These are phyloP conservation scores for Cryptotermes secundus DNA, from an alignment of 1,140 invertebrate species.

Conservation along the genomic window DNA sequence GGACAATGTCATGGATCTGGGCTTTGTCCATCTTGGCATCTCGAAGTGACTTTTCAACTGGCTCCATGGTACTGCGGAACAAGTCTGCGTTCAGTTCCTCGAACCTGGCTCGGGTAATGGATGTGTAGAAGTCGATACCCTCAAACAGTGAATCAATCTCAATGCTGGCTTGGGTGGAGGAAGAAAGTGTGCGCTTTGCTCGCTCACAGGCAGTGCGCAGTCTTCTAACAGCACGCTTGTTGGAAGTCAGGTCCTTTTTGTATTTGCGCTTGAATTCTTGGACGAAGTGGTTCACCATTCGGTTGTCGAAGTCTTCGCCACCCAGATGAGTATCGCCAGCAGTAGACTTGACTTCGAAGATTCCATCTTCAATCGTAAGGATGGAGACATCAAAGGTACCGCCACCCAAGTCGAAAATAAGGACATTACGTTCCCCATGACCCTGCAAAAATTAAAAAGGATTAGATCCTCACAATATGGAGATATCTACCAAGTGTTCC, in stretches of 20 bases:
- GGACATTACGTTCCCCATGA: conserved; percentile 73
- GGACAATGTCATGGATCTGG: conserved; percentile 91
- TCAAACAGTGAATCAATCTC: conserved; percentile 95
- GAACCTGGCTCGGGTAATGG: conserved; percentile 90
- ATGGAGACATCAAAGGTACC: conserved; percentile 98
- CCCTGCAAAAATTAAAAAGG: conserved; percentile 28
- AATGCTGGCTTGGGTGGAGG: conserved; percentile 89
- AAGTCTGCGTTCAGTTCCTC: conserved; percentile 94
- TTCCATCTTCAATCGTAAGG: conserved; percentile 92
- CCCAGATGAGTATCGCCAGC: conserved; percentile 97
- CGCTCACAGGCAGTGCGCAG: conserved; percentile 92
- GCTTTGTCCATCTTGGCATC: conserved; percentile 94
- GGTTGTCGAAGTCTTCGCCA: conserved; percentile 96
- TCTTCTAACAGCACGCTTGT: conserved; percentile 88
- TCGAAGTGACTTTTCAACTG: conserved; percentile 90
- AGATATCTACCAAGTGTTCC: not conserved
- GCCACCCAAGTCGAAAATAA: conserved; percentile 95
- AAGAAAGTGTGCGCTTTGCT: conserved; percentile 93
- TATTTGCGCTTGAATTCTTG: conserved; percentile 97
- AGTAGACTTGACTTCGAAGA: conserved; percentile 95
- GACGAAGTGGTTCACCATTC: conserved; percentile 94
- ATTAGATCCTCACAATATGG: not conserved
- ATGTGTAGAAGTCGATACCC: conserved; percentile 95
- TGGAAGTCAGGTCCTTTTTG: conserved; percentile 88
- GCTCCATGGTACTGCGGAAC: conserved; percentile 88